A percentile compares a stretch with the other conserved stretches of the same genome.
Conservation (phyloP, 2,888 invertebrate species). For the Drosophila quasianomalipes region DNA sequence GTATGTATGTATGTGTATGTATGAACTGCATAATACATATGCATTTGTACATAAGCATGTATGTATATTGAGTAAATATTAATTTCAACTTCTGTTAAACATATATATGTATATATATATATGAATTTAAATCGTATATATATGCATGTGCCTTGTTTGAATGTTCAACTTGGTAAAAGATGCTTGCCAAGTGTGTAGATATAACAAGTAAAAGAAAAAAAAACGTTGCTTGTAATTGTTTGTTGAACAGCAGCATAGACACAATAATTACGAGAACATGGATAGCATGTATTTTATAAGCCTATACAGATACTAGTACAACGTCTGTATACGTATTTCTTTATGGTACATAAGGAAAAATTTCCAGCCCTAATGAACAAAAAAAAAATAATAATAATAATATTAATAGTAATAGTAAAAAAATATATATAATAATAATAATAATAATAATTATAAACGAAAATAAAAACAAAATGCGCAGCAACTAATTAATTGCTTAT, state of each 20-base stretch:
- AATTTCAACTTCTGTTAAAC: slow-evolving; percentile 5
- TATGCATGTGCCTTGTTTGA: slow-evolving; percentile 14
- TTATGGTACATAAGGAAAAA: slow-evolving; percentile 36
- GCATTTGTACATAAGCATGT: slow-evolving; percentile 8
- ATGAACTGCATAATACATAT: slow-evolving; percentile 3
- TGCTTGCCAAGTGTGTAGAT: slow-evolving; percentile 7
- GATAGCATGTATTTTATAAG: slow-evolving; percentile 6
- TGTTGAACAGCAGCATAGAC: slow-evolving; percentile 17
- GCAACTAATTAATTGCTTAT: not conserved
- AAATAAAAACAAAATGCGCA: slow-evolving; percentile 9
- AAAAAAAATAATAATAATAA: not conserved
- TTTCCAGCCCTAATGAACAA: slow-evolving; percentile 1
- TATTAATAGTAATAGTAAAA: not conserved
- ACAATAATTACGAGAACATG: slow-evolving; percentile 9
- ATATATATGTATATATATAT: slow-evolving; percentile 10
- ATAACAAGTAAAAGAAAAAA: slow-evolving; percentile 8
- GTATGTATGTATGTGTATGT: not conserved
- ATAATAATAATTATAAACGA: not conserved
- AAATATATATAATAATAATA: not conserved
- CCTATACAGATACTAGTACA: slow-evolving; percentile 10
- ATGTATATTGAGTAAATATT: slow-evolving; percentile 31
- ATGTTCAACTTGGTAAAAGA: not conserved
- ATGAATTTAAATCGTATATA: slow-evolving; percentile 21
- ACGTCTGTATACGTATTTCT: slow-evolving; percentile 13
- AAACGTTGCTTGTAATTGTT: not conserved